Base-by-base conservation (phyloP, 2,888 invertebrate species). In the Miltochrista miniata region DNA sequence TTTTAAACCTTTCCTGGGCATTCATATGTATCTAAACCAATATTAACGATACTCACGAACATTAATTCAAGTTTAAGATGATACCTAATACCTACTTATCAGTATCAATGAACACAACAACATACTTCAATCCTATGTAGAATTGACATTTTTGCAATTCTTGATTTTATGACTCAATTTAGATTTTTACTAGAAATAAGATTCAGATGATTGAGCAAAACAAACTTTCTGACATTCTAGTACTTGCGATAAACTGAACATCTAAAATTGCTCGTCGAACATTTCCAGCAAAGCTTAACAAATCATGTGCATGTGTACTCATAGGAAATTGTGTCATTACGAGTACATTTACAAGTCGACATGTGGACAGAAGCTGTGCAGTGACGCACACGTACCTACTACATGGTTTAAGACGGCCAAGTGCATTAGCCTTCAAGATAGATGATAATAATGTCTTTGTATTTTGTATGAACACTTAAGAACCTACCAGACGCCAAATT, bases 321-420 rank as follows among this genome's bases (percentile, higher is more conserved):
- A 53, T 52, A 41, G 51, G 58, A 49, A 42, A 49, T 43, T 40
- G 51, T 59, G 64, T 67, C 48, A 57, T 60, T 62, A 61, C 48
- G 46, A 43, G 56, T 38, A 51, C 45, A 66, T 74, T 60, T 62
- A 61, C 48, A 48, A 43, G 56, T 38, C 53, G 47, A 66, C 72
- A 72, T 72, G 61, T 72, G 72, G 58, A 59, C 67, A 57, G 58
- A 71, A 64, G 68, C 74, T 68, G 70, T 55, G 64, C 60, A 57
- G 59, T 73, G 74, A 72, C 72, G 72, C 74, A 73, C 18, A 24
- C 18, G 18, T 24, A 24, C 18, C 18, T 68, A 61, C 54, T 49
- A 52, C 57, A 58, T 34, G 39, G 43, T 38, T 48, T 49, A 48
- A 54, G 37, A 47, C 39, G 46, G 45, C 58, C 56, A 15, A 40